Evolutionary conservation across 2,888 invertebrate genomes (phyloP).

Genomic region (Perizoma affinitatum): DNA sequence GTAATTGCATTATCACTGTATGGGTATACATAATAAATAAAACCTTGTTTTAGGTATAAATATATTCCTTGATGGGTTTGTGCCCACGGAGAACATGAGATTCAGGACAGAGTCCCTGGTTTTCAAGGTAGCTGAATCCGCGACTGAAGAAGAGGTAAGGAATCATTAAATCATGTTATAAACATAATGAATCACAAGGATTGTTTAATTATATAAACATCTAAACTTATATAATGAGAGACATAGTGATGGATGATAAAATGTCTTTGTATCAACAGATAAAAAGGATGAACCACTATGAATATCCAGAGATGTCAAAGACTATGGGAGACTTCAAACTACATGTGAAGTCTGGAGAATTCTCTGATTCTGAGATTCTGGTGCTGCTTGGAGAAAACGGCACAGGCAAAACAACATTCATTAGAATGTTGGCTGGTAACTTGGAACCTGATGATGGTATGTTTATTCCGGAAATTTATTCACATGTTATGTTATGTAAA

Average conservation of each 20-base stretch:
- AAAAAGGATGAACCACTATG: slow-evolving; percentile 97
- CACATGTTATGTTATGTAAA: too few relatives aligned
- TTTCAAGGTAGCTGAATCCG: slow-evolving; percentile 99
- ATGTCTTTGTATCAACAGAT: slow-evolving; percentile 72
- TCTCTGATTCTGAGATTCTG: slow-evolving; percentile 99
- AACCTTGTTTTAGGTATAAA: slow-evolving; percentile 89
- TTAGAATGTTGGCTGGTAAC: slow-evolving; percentile 98
- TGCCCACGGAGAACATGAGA: slow-evolving; percentile 99
- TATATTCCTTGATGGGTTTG: slow-evolving; percentile 99
- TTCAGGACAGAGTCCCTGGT: slow-evolving; percentile 98
- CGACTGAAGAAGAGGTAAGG: slow-evolving; percentile 95
- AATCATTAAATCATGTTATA: neutral
- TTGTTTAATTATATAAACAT: too few relatives aligned
- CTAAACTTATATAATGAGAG: too few relatives aligned
- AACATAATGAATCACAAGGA: too few relatives aligned
- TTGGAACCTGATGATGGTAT: slow-evolving; percentile 93
- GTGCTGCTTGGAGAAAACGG: slow-evolving; percentile 99
- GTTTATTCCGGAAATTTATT: slow-evolving; percentile 3
- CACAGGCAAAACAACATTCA: slow-evolving; percentile 99
- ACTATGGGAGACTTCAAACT: slow-evolving; percentile 92
- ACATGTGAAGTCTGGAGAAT: slow-evolving; percentile 94
- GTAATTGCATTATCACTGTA: too few relatives aligned
- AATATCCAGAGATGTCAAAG: slow-evolving; percentile 96
- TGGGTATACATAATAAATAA: neutral
- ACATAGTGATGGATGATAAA: too few relatives aligned